Conservation (phyloP, 2,113 vertebrate species). For the Mustela nigripes region DNA sequence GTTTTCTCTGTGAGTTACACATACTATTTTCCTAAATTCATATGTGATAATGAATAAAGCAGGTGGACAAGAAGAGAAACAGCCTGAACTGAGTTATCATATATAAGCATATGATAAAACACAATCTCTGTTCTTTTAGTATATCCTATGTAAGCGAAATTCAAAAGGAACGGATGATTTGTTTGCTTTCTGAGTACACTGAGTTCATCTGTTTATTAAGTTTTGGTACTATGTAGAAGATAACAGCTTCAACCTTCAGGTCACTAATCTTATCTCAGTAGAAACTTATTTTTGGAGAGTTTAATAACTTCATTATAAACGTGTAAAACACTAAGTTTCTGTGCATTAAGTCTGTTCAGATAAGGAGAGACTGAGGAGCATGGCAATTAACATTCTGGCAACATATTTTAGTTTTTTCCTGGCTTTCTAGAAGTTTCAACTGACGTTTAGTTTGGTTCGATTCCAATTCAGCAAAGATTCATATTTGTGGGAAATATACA, state of each 20-base stretch:
- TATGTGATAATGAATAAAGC: constrained; percentile 4
- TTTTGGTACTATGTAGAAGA: constrained; percentile 50
- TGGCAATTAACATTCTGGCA: constrained; percentile 34
- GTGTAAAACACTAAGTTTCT: neutral
- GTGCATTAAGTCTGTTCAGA: constrained; percentile 47
- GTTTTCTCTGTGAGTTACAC: constrained; percentile 8
- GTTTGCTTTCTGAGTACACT: constrained; percentile 21
- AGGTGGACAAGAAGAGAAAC: constrained; percentile 16
- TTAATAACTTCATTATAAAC: constrained; percentile 54
- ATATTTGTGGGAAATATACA: neutral
- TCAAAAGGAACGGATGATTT: neutral
- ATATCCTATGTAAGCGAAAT: neutral
- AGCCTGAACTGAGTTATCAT: neutral
- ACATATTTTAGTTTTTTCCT: constrained; percentile 36
- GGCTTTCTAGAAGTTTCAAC: constrained; percentile 24
- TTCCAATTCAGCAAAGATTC: constrained; percentile 50
- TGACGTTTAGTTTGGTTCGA: neutral
- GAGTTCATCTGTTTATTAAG: neutral
- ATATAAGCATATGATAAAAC: neutral
- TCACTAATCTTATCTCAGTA: neutral
- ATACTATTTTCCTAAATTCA: constrained; percentile 20
- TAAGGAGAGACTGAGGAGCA: neutral
- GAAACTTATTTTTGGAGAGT: constrained; percentile 55
- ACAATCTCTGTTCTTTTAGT: neutral
- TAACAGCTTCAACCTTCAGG: neutral